Conservation (phyloP, 2,888 invertebrate species). For the Mesorhabditis spiculigera region DNA sequence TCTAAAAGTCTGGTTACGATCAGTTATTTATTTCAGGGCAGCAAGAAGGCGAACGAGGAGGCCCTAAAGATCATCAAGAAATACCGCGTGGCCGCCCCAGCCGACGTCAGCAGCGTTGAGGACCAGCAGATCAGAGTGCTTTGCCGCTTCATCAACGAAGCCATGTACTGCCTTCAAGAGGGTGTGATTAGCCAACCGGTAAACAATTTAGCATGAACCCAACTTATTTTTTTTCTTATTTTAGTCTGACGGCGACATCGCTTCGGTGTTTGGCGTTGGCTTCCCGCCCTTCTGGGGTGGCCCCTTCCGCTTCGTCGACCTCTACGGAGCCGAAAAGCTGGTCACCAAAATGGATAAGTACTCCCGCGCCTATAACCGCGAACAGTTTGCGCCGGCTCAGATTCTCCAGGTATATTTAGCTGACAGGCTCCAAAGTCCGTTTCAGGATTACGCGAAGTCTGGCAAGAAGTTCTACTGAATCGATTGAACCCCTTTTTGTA, state of each 20-base stretch:
- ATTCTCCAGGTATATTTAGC: not conserved
- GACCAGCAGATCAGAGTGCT: conserved; percentile 88
- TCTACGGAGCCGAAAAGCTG: conserved; percentile 83
- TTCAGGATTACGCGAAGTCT: conserved; percentile 84
- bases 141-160: conserved; percentile 92
- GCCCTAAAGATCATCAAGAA: conserved; percentile 78
- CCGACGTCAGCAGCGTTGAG: conserved; percentile 65
- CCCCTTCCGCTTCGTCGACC: conserved; percentile 86
- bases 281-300: conserved; percentile 96
- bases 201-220: not conserved
- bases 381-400: conserved; percentile 21
- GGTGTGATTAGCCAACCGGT: conserved; percentile 86
- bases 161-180: conserved; percentile 90
- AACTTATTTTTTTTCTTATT: conserved; percentile 10
- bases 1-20: too few relatives aligned
- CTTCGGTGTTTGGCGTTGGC: conserved; percentile 96
- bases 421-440: conserved; percentile 61
- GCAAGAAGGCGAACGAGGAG: conserved; percentile 68
- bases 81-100: conserved; percentile 76
- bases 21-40: conserved; percentile 17
- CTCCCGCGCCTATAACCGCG: conserved; percentile 76
- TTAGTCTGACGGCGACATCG: conserved; percentile 89
- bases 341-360: conserved; percentile 87
- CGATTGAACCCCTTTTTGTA: not conserved
- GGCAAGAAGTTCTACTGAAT: conserved; percentile 76